Conservation (phyloP, 2,797 vertebrate genomes). For the Sebastes variabilis region DNA sequence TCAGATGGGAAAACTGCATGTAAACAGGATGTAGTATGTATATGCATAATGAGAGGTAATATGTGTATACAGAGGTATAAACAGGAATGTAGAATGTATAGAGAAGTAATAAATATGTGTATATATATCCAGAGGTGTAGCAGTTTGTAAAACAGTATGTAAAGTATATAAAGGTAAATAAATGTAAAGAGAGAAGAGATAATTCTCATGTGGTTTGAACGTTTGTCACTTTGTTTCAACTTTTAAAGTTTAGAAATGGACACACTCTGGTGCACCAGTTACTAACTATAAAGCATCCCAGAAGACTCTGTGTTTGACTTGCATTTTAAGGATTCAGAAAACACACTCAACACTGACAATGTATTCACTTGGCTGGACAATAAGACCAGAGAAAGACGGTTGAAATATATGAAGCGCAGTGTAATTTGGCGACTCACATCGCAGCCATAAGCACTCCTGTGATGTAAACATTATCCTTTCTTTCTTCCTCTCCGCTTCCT, state of each 20-base stretch:
- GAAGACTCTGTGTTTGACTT: not conserved
- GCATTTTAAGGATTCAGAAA: not conserved
- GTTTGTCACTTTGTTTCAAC: not conserved
- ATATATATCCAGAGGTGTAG: no score
- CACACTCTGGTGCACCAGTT: not conserved
- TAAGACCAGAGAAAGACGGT: not conserved
- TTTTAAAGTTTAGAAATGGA: not conserved
- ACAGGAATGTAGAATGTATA: no score
- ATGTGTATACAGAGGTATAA: no score
- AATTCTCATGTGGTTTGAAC: not conserved
- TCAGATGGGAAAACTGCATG: no score
- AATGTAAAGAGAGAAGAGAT: no score
- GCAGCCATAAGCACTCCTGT: constrained; percentile 15
- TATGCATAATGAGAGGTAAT: no score
- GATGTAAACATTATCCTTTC: constrained; percentile 43
- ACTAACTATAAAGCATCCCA: not conserved
- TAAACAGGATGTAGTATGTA: no score
- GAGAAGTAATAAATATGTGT: no score
- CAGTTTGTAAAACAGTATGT: no score
- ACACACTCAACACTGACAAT: not conserved
- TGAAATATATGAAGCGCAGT: constrained; percentile 17
- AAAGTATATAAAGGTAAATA: no score
- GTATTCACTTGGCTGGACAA: not conserved
- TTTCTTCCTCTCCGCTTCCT: constrained; percentile 12
- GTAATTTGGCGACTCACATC: constrained; percentile 31